A percentile compares a stretch with the other conserved stretches of the same genome.
Conservation (phyloP, 2,113 vertebrate genomes). For the Ibidorhyncha struthersii region DNA sequence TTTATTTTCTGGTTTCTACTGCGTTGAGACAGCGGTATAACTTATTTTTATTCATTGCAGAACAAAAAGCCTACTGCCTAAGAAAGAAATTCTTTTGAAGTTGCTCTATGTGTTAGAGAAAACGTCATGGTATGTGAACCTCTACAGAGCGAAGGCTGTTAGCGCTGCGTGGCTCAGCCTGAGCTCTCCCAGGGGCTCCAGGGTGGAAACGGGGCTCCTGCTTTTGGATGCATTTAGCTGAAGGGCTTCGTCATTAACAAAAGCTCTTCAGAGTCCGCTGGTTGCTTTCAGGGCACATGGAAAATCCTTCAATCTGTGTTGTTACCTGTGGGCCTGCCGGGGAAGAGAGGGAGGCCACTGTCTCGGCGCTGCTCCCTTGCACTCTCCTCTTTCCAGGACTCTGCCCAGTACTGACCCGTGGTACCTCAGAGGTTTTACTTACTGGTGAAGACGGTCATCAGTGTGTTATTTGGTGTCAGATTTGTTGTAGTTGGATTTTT, state of each 20-base stretch:
- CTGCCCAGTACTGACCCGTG: background rate
- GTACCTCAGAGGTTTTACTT: background rate
- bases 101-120: background rate
- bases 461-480: background rate
- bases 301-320: background rate
- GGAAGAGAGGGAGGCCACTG: background rate
- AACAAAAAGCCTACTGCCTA: background rate
- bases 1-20: background rate
- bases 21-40: background rate
- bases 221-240: background rate
- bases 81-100: background rate
- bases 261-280: background rate
- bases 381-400: background rate
- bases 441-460: background rate
- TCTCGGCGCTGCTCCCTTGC: background rate
- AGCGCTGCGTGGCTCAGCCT: background rate
- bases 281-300: background rate
- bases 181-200: background rate
- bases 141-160: background rate
- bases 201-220: background rate
- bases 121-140: accelerated
- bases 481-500: accelerated
- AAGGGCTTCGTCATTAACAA: background rate
- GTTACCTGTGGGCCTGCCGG: background rate
- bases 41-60: background rate